A percentile compares a stretch with the other conserved stretches of the same genome.
Evolutionary conservation across 2,888 invertebrate species (phyloP).

Genomic region (Hololepta plana): DNA sequence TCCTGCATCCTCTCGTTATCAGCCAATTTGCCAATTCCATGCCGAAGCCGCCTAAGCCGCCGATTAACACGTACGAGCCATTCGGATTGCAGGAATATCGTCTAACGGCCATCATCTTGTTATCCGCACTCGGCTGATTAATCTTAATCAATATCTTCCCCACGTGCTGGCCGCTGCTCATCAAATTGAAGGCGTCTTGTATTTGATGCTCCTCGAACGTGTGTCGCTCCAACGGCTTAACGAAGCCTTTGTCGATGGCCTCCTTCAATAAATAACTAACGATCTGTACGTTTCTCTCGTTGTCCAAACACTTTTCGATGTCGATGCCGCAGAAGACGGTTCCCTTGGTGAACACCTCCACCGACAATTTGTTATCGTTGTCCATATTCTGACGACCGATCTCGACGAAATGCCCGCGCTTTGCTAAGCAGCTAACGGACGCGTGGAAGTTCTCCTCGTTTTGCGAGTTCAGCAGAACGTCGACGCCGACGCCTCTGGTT

Average conservation of each 20-base stretch:
- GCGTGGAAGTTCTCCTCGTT: constrained; percentile 72
- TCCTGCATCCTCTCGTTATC: constrained; percentile 54
- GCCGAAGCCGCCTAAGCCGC: constrained; percentile 76
- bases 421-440: constrained; percentile 35
- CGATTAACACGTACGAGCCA: constrained; percentile 39
- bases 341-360: constrained; percentile 51
- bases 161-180: constrained; percentile 50
- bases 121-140: constrained; percentile 9
- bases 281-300: constrained; percentile 25
- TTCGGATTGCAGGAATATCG: constrained; percentile 29
- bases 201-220: constrained; percentile 41
- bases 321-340: constrained; percentile 51
- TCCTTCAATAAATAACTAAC: constrained; percentile 33
- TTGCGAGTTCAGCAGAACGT: constrained; percentile 72
- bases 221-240: constrained; percentile 43
- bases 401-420: constrained; percentile 51
- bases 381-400: constrained; percentile 66
- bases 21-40: constrained; percentile 71
- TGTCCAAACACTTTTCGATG: constrained; percentile 17
- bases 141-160: constrained; percentile 39
- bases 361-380: constrained; percentile 39
- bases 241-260: constrained; percentile 51
- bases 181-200: constrained; percentile 44
- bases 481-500: constrained; percentile 70
- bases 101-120: constrained; percentile 20